Base-by-base conservation (phyloP, 1,140 invertebrate species). In the Brachionus rubens region DNA sequence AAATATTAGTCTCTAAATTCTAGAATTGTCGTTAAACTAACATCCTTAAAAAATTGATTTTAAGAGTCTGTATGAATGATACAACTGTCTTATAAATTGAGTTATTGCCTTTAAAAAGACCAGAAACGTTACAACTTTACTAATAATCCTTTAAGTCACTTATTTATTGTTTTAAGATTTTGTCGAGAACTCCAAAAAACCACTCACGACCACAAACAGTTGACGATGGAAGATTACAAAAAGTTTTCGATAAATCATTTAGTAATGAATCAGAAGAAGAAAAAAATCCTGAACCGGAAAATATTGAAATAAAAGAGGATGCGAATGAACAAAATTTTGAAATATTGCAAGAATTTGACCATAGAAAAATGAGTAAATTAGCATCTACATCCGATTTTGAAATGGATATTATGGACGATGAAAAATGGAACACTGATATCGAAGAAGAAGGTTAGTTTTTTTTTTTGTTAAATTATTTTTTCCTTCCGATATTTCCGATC, bases 381-480 rank as follows among this genome's bases (percentile, higher is more conserved):
- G 43, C 48, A 48, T 48, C 68, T 40, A 30, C 14, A 10, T 72
- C 68, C 0, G 68, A 72, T 48, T 48, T 54, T 54, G 68, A 72
- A 40, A 19, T 54, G 24, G 59, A 65, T 43, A 41, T 65, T 41
- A 16, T 72, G n/a, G 46, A 72, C 19, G 48, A 72, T 19, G 68
- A 72, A 14, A 54, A 72, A 50, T 72, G 68, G 68, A 41, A 48
- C 16, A 72, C 68, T 16, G 68, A 72, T 36, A 72, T 72, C 9
- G 68, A 72, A 54, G 48, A 50, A 48, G 68, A 72, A 50, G 46
- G 68, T 72, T 26, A 28, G 19, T 1, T 48, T n/a, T 30, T 46
- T 24, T 30, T 21, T 16, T 24, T 62, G 33, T 62, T 33, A 14
- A 16, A 16, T 62, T 62, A n/a, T 62, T 36, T 33, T 36, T 62